Evolutionary conservation across 2,888 invertebrate species (phyloP), one percentile per base, ranked within the genome.

Genomic region (Lithosia quadra): DNA sequence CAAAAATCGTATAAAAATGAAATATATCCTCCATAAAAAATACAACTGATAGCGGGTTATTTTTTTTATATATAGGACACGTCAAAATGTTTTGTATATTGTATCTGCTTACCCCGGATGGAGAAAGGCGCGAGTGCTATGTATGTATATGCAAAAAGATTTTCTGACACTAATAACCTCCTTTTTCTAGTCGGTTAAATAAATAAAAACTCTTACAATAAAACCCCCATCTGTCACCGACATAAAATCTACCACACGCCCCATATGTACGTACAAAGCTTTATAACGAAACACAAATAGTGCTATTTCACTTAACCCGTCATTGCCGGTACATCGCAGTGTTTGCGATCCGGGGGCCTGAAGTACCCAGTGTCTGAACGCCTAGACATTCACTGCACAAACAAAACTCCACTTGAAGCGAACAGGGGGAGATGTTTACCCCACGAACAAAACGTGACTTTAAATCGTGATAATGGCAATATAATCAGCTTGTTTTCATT

Each of bases 221-320:
- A 34, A 55, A 5, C 21, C 11, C 2, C 8, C 34, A 63, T 49
- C 28, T 49, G 34, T 21, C 33, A 34, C 36, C 0, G 36, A 49
- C 59, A 53, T 63, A 13, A 59, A 22, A 11, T 58, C 36, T 49
- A 11, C 18, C 18, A 2, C 21, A 63, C 63, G 53, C 28, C 34
- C 34, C 15, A 55, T 28, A 67, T 58, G 57, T 65, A 68, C 36
- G 5, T 64, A 71, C 67, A 69, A 57, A 57, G 60, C 49, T 71
- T n/a, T 69, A 72, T 67, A 64, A 63, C 72, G 67, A 68, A 71
- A 74, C 68, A 68, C 69, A 74, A 78, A 80, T 78, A 80, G 78
- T 81, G 69, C 59, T 71, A 66, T 79, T 73, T 81, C 76, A 74
- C 67, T 75, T 77, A 82, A 81, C 75, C 80, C 82, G 67, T 74